Conservation (phyloP, 2,888 invertebrate genomes). For the Pollenia labialis region DNA sequence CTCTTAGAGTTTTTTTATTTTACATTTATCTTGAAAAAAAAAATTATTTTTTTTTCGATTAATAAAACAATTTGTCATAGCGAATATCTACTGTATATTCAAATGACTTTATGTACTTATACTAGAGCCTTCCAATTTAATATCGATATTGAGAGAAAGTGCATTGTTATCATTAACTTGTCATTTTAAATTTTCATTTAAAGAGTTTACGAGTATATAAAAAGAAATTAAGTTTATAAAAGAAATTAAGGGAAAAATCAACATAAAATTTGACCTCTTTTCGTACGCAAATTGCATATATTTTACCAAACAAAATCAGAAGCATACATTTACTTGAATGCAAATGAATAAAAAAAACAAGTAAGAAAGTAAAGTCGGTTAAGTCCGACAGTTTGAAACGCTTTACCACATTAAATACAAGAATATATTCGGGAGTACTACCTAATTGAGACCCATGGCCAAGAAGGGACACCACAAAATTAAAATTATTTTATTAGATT, state of each 20-base stretch:
- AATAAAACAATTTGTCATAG: neutral
- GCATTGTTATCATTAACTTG: conserved; percentile 35
- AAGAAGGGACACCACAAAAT: no score
- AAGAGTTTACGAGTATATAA: neutral
- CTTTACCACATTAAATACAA: no score
- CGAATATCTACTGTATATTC: neutral
- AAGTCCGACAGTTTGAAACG: no score
- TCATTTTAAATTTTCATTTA: conserved; percentile 58
- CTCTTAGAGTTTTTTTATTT: no score
- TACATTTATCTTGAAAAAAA: no score
- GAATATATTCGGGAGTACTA: no score
- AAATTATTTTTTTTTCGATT: no score
- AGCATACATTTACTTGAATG: neutral
- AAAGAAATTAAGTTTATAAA: conserved; percentile 7
- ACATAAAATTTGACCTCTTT: conserved; percentile 62
- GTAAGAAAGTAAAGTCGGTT: no score
- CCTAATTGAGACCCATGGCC: no score
- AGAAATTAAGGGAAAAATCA: conserved; percentile 42
- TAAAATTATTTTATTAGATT: no score
- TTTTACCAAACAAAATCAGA: conserved; percentile 2
- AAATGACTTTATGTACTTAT: neutral
- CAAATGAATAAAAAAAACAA: neutral
- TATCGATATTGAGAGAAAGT: conserved; percentile 18
- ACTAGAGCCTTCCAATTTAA: conserved; percentile 7
- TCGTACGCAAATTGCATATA: conserved; percentile 27